Base-by-base conservation (phyloP, 2,888 invertebrate genomes). In the Hypselothyrea guttata region DNA sequence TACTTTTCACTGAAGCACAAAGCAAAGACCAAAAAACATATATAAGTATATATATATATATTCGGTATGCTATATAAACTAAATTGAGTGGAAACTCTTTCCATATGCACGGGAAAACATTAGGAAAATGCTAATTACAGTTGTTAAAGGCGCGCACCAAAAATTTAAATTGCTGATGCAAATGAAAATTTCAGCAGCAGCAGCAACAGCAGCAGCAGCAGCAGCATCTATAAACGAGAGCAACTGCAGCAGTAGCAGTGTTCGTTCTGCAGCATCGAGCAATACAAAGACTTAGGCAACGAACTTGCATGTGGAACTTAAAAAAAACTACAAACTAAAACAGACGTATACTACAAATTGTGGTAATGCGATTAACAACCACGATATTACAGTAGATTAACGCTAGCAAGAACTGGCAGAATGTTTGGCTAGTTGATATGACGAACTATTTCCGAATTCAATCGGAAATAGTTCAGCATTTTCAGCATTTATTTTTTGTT, bases 11-110 rank as follows among this genome's bases (percentile, higher is more conserved):
- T 69, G 59, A 56, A 63, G 42, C 54, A 70, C 75, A 63, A 66
- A 62, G 57, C 55, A 65, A 59, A 38, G 57, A 51, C 4, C 30
- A 3, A 5, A 30, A 30, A 1, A 7, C 8, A 52, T 62, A 60
- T n/a, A n/a, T n/a, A n/a, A n/a, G n/a, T n/a, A n/a, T n/a, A n/a
- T n/a, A n/a, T n/a, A n/a, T n/a, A n/a, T n/a, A n/a, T n/a, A n/a
- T n/a, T n/a, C n/a, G n/a, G n/a, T n/a, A n/a, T n/a, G n/a, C n/a
- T n/a, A n/a, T n/a, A 5, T 22, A 68, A 72, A 52, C 57, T 81
- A 81, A 75, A 75, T 81, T 69, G 82, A 73, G 60, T 62, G 82
- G 74, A 75, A 76, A 81, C 58, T 61, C 64, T 62, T 68, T 53
- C 31, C 42, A 49, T 51, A 49, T 55, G 65, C 30, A 27, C 28